Percentiles rank a stretch among this genome's conserved stretches.
phyloP scores from a whole-genome alignment of 2,888 invertebrate species.

The Neoscelio sp. region DNA sequence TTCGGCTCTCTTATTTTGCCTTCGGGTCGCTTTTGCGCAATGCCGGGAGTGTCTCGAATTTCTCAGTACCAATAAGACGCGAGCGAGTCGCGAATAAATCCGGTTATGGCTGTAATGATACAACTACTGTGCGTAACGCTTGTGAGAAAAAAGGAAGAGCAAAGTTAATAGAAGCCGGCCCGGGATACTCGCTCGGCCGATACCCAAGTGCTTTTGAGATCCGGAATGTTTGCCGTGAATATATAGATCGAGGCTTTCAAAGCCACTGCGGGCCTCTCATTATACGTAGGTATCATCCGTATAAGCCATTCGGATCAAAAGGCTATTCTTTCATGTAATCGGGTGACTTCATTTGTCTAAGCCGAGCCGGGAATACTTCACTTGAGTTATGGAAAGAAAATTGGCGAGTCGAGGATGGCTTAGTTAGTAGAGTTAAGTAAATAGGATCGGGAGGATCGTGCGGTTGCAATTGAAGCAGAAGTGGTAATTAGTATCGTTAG shows the following conservation, averaged over 20 bases:
- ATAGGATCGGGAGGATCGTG: no score
- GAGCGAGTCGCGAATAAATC: not conserved
- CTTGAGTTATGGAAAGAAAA: slow-evolving; percentile 26
- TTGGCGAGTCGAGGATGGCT: slow-evolving; percentile 15
- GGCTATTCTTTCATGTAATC: slow-evolving; percentile 58
- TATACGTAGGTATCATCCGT: slow-evolving; percentile 48
- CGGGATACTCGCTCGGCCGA: slow-evolving; percentile 50
- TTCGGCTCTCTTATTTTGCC: slow-evolving; percentile 7
- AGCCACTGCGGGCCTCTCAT: slow-evolving; percentile 49
- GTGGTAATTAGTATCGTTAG: no score
- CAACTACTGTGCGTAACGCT: no score
- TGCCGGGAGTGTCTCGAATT: not conserved
- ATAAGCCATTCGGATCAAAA: slow-evolving; percentile 57
- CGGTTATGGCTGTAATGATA: no score
- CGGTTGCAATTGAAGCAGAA: no score
- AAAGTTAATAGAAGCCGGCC: slow-evolving; percentile 30
- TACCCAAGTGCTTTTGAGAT: slow-evolving; percentile 60
- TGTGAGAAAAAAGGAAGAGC: slow-evolving; percentile 1
- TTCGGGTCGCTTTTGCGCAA: slow-evolving; percentile 8
- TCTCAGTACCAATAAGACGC: slow-evolving; percentile 18
- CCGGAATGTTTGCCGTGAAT: slow-evolving; percentile 62
- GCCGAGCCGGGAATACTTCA: slow-evolving; percentile 22
- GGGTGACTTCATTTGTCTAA: slow-evolving; percentile 62
- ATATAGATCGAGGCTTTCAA: slow-evolving; percentile 53
- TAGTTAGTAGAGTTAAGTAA: no score